phyloP scores from a whole-genome alignment of 2,888 invertebrate genomes.

The Cenopis cana region DNA sequence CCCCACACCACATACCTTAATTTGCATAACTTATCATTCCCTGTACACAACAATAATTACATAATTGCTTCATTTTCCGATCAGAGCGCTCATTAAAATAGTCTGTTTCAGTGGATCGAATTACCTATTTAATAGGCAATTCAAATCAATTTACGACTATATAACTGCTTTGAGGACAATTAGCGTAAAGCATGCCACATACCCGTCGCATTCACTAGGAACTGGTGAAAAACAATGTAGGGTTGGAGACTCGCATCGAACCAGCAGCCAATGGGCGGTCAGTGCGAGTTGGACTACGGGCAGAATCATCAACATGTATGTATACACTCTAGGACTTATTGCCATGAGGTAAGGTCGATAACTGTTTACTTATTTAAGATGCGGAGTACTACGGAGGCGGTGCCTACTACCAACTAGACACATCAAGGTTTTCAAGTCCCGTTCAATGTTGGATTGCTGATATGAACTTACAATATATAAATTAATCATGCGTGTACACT shows the following conservation, averaged over 20 bases:
- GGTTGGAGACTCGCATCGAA: slow-evolving; percentile 17
- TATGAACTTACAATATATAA: slow-evolving; percentile 11
- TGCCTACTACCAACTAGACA: slow-evolving; percentile 22
- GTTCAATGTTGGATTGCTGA: slow-evolving; percentile 14
- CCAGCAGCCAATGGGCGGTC: slow-evolving; percentile 44
- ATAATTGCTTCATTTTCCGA: slow-evolving; percentile 27
- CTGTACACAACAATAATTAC: not conserved
- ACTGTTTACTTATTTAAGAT: too few species aligned
- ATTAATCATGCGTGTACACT: slow-evolving; percentile 16
- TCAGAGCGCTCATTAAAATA: not conserved
- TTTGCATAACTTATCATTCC: too few species aligned
- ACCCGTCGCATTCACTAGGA: slow-evolving; percentile 20
- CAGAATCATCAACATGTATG: too few species aligned
- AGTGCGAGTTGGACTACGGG: not conserved
- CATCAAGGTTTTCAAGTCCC: slow-evolving; percentile 43
- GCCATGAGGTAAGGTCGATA: too few species aligned
- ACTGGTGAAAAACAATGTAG: slow-evolving; percentile 21
- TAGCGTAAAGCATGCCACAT: slow-evolving; percentile 19
- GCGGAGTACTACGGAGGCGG: slow-evolving; percentile 44
- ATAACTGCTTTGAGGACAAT: slow-evolving; percentile 11
- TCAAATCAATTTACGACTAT: not conserved
- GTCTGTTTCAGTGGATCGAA: too few species aligned
- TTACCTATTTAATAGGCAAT: slow-evolving; percentile 3
- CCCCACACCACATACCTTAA: too few species aligned
- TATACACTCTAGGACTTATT: too few species aligned